These are phyloP conservation scores for Caenorhabditis panamensis DNA, from an alignment of 2,888 invertebrate genomes.

Conservation along the genomic window DNA sequence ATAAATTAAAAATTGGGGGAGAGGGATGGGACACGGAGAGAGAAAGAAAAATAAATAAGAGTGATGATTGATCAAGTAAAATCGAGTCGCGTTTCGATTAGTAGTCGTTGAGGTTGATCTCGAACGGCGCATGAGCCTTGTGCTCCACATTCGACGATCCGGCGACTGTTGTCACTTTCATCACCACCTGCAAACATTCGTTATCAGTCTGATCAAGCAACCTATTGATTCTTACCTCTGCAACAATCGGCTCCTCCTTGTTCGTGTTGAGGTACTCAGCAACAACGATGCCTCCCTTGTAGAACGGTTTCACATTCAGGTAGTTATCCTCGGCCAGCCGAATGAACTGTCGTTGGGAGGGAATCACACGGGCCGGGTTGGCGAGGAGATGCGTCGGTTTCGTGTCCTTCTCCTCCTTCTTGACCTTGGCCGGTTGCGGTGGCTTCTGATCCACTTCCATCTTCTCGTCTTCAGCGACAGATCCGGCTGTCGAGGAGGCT, in stretches of 20 bases:
- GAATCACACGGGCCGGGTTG: constrained; percentile 56
- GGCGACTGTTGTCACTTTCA: constrained; percentile 26
- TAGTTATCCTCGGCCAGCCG: constrained; percentile 31
- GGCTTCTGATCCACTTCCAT: constrained; percentile 47
- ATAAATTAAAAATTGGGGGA: constrained; percentile 14
- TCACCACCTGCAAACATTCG: constrained; percentile 16
- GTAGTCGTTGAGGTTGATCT: constrained; percentile 49
- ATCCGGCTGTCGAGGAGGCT: neutral
- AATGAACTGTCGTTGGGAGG: constrained; percentile 38
- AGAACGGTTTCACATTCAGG: constrained; percentile 35
- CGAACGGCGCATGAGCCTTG: constrained; percentile 43
- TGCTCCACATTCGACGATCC: constrained; percentile 24
- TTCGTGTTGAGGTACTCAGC: constrained; percentile 29
- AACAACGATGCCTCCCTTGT: constrained; percentile 55
- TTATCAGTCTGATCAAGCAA: neutral
- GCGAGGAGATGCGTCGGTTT: constrained; percentile 19
- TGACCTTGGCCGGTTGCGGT: neutral
- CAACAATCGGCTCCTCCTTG: constrained; percentile 42
- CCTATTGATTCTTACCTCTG: constrained; percentile 19
- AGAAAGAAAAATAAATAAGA: neutral
- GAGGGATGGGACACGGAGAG: neutral
- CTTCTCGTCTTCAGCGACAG: constrained; percentile 31
- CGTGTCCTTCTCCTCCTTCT: neutral
- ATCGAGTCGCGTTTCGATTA: constrained; percentile 6
- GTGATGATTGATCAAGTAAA: constrained; percentile 15